Base-by-base conservation (phyloP, 2,797 vertebrate genomes). In the Sebastolobus alascanus region DNA sequence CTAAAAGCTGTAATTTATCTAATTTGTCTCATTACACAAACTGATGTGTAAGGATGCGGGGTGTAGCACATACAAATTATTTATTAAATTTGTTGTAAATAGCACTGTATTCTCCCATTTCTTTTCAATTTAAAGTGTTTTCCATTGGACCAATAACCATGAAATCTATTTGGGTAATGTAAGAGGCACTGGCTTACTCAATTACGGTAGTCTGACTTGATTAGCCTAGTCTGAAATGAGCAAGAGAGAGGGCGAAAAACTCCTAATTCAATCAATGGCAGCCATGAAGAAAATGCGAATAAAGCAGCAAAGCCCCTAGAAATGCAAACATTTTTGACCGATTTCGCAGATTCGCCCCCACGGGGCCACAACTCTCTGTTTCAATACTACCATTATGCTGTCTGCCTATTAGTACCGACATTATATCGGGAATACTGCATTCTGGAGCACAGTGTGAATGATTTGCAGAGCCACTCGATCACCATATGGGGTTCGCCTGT, bases 401-500 rank as follows among this genome's bases (percentile, higher is more conserved):
- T 2, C 68, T 52, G 68, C 73, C 78, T 77, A 80, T 83, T 85
- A 85, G 80, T 65, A 63, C 69, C 40, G 59, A 80, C 38, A 79
- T 75, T 80, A 81, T 58, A 83, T 76, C 29, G 68, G 66, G 43
- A 79, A 73, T 66, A 71, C 77, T 69, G 58, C 63, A 75, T 92
- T 89, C 85, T 61, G 46, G 33, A 84, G 58, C 65, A 59, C 56
- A 56, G 73, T 55, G 64, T 68, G 78, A 79, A 66, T 22, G 54
- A 63, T 54, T 50, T 75, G 25, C 75, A 65, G 60, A 84, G 68
- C 46, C 46, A 38, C 22, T 54, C 40, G 59, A 89, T 88, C 87
- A 84, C 74, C 82, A 75, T 88, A 81, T 60, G 79, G 79, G 79
- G 64, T 52, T 74, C 73, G 72, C 66, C 71, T 82, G 68, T 70